phyloP scores from a whole-genome alignment of 2,113 vertebrate genomes.

The Cercocebus atys region DNA sequence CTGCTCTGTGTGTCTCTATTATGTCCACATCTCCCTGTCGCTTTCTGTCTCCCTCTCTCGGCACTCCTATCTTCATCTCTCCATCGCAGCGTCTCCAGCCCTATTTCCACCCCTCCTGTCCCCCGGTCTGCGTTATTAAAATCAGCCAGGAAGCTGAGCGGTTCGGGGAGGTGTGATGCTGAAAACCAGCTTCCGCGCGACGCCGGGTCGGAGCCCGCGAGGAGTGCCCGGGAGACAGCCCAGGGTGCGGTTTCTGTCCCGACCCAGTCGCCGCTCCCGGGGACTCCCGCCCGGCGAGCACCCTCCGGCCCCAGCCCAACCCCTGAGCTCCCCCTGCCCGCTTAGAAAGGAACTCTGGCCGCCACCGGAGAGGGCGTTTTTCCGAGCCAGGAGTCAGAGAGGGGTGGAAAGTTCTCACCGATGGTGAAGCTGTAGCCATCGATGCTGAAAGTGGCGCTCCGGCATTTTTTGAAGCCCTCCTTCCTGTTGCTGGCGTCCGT shows the following conservation, averaged over 20 bases:
- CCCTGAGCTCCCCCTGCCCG: neutral
- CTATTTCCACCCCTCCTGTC: neutral
- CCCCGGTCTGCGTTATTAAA: neutral
- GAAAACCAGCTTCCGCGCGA: neutral
- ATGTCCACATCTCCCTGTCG: neutral
- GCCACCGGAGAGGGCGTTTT: neutral
- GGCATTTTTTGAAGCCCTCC: constrained; percentile 95
- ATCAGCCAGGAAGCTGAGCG: constrained; percentile 41
- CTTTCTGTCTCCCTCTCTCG: neutral
- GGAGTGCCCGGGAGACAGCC: neutral
- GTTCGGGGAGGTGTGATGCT: constrained; percentile 9
- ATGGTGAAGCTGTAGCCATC: constrained; percentile 98
- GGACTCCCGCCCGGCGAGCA: neutral
- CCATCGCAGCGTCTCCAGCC: neutral
- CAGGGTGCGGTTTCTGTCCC: neutral
- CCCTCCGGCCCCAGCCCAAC: neutral
- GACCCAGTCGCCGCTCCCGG: neutral
- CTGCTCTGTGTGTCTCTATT: neutral
- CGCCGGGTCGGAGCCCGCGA: constrained; percentile 26
- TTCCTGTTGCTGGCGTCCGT: constrained; percentile 91
- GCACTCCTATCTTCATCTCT: neutral
- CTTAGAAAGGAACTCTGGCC: neutral
- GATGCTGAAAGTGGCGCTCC: constrained; percentile 96
- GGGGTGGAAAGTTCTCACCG: constrained; percentile 86
- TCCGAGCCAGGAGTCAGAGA: neutral